Evolutionary conservation across 2,888 invertebrate species (phyloP).

Genomic region (Chirona hameri): DNA sequence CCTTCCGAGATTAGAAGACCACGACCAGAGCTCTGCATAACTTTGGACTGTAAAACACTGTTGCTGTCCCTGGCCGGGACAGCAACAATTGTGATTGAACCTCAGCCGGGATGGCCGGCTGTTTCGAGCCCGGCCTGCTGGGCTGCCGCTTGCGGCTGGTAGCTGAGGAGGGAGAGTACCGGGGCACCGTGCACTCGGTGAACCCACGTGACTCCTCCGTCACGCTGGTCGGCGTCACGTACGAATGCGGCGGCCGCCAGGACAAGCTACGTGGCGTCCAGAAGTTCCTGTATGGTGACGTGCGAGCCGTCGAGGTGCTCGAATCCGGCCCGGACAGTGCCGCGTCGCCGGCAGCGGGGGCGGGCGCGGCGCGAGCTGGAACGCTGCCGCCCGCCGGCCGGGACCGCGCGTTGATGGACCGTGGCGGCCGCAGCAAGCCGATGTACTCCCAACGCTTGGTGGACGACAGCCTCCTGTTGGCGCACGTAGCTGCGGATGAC

Average conservation of each 20-base stretch:
- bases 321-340: neutral
- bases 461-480: neutral
- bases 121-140: neutral
- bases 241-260: neutral
- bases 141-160: constrained; percentile 1
- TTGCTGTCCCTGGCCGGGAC: too few species aligned
- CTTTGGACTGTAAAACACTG: too few species aligned
- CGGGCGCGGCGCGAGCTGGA: too few species aligned
- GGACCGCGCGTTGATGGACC: neutral
- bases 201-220: neutral
- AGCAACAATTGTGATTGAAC: too few species aligned
- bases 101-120: neutral
- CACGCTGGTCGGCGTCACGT: neutral
- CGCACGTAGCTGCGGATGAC: neutral
- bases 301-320: neutral
- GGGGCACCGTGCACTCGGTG: constrained; percentile 2
- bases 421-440: neutral
- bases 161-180: neutral
- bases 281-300: constrained; percentile 2
- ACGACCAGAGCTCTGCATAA: too few species aligned
- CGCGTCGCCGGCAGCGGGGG: neutral
- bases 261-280: neutral
- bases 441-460: neutral
- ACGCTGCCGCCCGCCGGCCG: neutral
- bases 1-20: too few species aligned